Percentiles rank a stretch among this genome's conserved stretches.
Conservation (phyloP, 2,888 invertebrate species). For the Lobophora halterata region DNA sequence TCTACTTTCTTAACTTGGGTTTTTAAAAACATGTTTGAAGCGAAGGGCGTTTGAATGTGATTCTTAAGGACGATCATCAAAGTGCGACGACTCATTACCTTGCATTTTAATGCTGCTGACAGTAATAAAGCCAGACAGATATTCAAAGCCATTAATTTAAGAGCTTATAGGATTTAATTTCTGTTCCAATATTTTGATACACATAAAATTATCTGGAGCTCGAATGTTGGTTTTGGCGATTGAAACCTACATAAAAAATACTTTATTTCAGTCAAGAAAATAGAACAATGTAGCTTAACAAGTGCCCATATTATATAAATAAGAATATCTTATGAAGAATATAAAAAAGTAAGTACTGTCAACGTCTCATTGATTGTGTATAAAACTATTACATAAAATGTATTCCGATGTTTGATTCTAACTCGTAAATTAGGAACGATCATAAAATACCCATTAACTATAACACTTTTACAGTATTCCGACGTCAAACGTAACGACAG, state of each 20-base stretch:
- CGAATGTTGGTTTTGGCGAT: too few relatives aligned
- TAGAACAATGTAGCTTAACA: too few relatives aligned
- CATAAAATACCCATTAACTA: conserved; percentile 41
- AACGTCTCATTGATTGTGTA: conserved; percentile 35
- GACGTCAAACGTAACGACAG: conserved; percentile 44
- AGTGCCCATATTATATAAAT: too few relatives aligned
- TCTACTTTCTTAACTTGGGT: conserved; percentile 12
- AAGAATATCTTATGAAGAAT: too few relatives aligned
- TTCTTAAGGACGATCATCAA: conserved; percentile 13
- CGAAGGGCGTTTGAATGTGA: conserved; percentile 17
- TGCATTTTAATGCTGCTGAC: conserved; percentile 6
- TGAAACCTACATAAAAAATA: too few relatives aligned
- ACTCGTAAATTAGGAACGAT: conserved; percentile 39
- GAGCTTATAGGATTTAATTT: conserved; percentile 10
- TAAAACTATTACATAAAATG: conserved; percentile 30
- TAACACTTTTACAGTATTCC: conserved; percentile 36
- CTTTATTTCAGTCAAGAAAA: too few relatives aligned
- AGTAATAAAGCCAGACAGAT: conserved; percentile 5
- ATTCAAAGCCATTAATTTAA: conserved; percentile 13
- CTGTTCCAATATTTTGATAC: background rate
- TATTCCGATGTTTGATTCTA: conserved; percentile 31
- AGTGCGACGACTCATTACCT: conserved; percentile 8
- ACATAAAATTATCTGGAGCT: too few relatives aligned
- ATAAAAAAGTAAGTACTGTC: too few relatives aligned
- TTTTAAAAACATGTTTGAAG: conserved; percentile 19